Percentiles rank a stretch among this genome's conserved stretches.
Conservation (phyloP, 2,888 invertebrate genomes). For the Cosmorhoe ocellata region DNA sequence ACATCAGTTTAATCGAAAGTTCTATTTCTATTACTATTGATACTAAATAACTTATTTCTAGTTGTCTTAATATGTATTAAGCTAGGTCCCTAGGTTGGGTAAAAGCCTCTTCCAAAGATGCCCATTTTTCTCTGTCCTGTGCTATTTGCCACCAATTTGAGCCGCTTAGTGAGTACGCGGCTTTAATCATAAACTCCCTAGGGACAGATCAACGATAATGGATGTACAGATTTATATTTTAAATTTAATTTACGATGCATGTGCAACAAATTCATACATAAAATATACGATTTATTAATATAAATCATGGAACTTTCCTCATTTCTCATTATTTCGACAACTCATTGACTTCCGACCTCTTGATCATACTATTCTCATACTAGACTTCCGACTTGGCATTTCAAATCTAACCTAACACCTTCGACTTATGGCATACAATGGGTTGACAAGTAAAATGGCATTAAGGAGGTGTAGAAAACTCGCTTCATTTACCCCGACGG, state of each 20-base stretch:
- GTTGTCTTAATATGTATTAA: too few species aligned
- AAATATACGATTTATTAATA: not conserved
- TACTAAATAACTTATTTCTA: too few species aligned
- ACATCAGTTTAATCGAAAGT: too few species aligned
- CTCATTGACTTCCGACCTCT: constrained; percentile 31
- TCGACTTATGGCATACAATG: not conserved
- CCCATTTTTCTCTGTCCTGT: too few species aligned
- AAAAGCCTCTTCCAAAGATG: too few species aligned
- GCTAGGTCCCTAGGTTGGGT: too few species aligned
- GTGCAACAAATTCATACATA: too few species aligned
- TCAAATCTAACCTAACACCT: not conserved
- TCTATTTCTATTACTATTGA: too few species aligned
- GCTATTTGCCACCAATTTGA: too few species aligned
- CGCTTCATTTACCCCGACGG: constrained; percentile 33
- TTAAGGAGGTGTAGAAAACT: constrained; percentile 13
- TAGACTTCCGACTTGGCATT: not conserved
- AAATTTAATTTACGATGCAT: not conserved
- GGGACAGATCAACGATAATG: constrained; percentile 1
- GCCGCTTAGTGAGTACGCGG: too few species aligned
- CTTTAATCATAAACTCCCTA: not conserved
- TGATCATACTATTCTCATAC: constrained; percentile 26
- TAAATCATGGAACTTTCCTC: not conserved
- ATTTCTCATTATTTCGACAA: constrained; percentile 31
- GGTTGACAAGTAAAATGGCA: constrained; percentile 1
- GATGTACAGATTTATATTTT: not conserved